Base-by-base conservation (phyloP, 2,888 invertebrate genomes). In the Synanthedon myopaeformis region DNA sequence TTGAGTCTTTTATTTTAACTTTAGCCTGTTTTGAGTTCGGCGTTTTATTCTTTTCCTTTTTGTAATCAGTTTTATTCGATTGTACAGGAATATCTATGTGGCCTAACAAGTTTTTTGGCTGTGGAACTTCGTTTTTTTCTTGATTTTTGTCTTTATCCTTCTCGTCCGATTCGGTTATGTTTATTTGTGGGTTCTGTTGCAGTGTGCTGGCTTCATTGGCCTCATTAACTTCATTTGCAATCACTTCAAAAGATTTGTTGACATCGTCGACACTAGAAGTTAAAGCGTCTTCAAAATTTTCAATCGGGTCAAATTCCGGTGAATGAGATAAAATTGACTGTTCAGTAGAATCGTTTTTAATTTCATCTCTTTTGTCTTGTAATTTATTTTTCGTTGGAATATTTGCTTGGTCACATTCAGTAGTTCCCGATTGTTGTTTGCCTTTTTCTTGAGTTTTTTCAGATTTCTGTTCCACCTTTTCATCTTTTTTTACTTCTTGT, bases 51-150 rank as follows among this genome's bases (percentile, higher is more conserved):
- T 82, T 87, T 63, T 87, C 88, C 50, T 86, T 88, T 78, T 88
- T 88, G 58, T 84, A 88, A 57, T 88, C 88, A 2, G 67, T 74
- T 73, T 64, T 88, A 88, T 75, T 87, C 87, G 88, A 88, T 87
- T 72, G 77, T 69, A 73, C 88, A 88, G 88, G 87, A 78, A 85
- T 83, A 72, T 81, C 77, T 75, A 79, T 80, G 58, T 80, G 85
- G 76, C 88, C 87, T 81, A 85, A 62, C 71, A 87, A 88, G 88
- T 88, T 88, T 88, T 88, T 88, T 88, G 88, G 79, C 81, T 75
- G 82, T 70, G 82, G 74, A 63, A 82, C 75, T 49, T 72, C 74
- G 35, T 61, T 52, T 55, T 59, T 57, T 65, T 74, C 70, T 61
- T 65, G 67, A 64, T 69, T 61, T 64, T 56, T 64, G 52, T 64